Base-by-base conservation (phyloP, 2,113 vertebrate species). In the Sardina pilchardus region DNA sequence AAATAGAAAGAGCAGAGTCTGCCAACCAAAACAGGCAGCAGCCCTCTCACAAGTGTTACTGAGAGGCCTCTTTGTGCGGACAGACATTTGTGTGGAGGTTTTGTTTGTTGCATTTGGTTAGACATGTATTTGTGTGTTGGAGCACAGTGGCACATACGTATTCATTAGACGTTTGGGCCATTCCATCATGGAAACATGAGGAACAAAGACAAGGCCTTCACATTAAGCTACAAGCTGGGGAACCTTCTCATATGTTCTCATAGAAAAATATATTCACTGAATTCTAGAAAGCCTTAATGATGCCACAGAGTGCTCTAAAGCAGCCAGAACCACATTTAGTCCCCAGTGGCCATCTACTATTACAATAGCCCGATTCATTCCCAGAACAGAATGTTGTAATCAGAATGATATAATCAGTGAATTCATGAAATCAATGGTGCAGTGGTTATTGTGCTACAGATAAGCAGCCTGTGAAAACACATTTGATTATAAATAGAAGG, bases 311-410 rank as follows among this genome's bases (percentile, higher is more conserved):
- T 78, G 3, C 71, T 14, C 12, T 78, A 16, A 19, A 34, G 3
- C 30, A 78, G 71, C 34, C 71, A 34, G 36, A 34, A 34, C 71
- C 30, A 78, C 26, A 36, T 14, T 36, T 14, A 36, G 34, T 78
- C 16, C 34, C 71, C 71, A 14, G 71, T 16, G 30, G 34, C 71
- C 71, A 78, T 78, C 71, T 36, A 67, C 26, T 8, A 2, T 67
- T 67, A 78, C 71, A 78, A 78, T 67, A 67, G 63, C 7, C n/a
- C 30, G 63, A 26, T 78, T 78, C 71, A 75, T 75, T 75, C 67
- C 30, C 26, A 36, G 36, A 30, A 78, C 30, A 78, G 9, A 36
- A 78, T 78, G 26, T 78, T 34, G 71, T 36, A 36, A 78, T 78
- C 71, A 78, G 30, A 78, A 36, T 78, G 34, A 78, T 36, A 36